Percentiles rank a stretch among this genome's conserved stretches.
Conservation (phyloP, 2,797 vertebrate genomes). For the Pampus argenteus region DNA sequence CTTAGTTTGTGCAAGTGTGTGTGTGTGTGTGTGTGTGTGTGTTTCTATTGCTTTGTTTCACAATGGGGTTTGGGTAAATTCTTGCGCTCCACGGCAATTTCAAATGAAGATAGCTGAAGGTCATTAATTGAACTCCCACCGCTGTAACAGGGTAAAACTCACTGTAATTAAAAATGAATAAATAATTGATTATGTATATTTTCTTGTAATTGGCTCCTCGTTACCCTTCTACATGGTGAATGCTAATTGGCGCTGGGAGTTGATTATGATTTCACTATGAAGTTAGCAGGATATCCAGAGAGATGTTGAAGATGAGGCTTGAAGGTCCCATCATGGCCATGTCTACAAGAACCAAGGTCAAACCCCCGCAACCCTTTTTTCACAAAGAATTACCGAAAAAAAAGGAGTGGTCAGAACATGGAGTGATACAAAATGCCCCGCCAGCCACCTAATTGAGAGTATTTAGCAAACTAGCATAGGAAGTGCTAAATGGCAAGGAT, state of each 20-base stretch:
- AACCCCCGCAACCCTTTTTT: slow-evolving; percentile 15
- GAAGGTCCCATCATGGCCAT: slow-evolving; percentile 65
- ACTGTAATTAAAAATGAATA: slow-evolving; percentile 85
- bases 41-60: slow-evolving; percentile 59
- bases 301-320: slow-evolving; percentile 64
- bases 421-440: slow-evolving; percentile 74
- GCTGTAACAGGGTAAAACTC: slow-evolving; percentile 82
- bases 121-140: slow-evolving; percentile 84
- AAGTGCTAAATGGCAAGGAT: slow-evolving; percentile 84
- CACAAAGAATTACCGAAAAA: slow-evolving; percentile 54
- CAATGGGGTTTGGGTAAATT: slow-evolving; percentile 70
- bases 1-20: slow-evolving; percentile 39
- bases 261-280: slow-evolving; percentile 82
- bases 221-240: slow-evolving; percentile 78
- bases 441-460: slow-evolving; percentile 84
- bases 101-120: slow-evolving; percentile 85
- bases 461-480: slow-evolving; percentile 84
- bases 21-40: slow-evolving; percentile 42
- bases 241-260: slow-evolving; percentile 82
- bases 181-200: slow-evolving; percentile 88
- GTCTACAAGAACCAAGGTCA: slow-evolving; percentile 66
- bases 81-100: slow-evolving; percentile 74
- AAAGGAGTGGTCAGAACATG: slow-evolving; percentile 71
- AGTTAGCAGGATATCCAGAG: slow-evolving; percentile 65
- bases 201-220: slow-evolving; percentile 83